Evolutionary conservation across 2,113 vertebrate genomes (phyloP), one percentile per base, ranked within the genome.

Genomic region (Oreotrochilus melanogaster): DNA sequence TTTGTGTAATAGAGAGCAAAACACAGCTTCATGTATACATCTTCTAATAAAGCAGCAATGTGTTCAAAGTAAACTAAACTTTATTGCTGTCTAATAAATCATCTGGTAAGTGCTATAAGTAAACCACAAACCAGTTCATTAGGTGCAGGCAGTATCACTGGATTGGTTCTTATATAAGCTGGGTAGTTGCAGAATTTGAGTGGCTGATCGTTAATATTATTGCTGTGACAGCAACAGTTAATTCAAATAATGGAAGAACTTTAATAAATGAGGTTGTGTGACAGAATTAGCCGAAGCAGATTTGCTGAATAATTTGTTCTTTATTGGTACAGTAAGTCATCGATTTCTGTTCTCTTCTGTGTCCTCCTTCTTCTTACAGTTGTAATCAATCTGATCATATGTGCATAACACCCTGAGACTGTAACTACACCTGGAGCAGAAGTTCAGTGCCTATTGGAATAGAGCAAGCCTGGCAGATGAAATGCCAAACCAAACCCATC

Each of bases 231-330:
- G 86, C 86, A 96, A 96, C 76, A 95, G 80, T 96, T 92, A 93
- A 96, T 96, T 96, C 93, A 93, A 93, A 90, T 94, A 90, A 92
- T 42, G 90, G 86, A 78, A 65, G 79, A 84, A 56, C 72, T 78
- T 94, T 71, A 94, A 90, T 84, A 65, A 94, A 93, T 80, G 72
- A 88, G 85, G 35, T 84, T 83, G 65, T 96, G 71, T 90, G 85
- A 71, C 88, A 88, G 82, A 88, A 95, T 80, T 81, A 96, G 82
- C 79, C 92, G 86, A 92, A 93, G 82, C 78, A 90, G 82, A 71
- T 95, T 93, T 95, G 82, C 93, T 90, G 88, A 96, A 92, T 95
- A 95, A 96, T 93, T 95, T 75, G 76, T 92, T 97, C 82, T 83
- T 96, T 93, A 88, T 92, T 92, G 88, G 48, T 95, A 94, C 82